Evolutionary conservation across 1,140 invertebrate species (phyloP), one percentile per base, ranked within the genome.

Genomic region (Danaus melanippus): DNA sequence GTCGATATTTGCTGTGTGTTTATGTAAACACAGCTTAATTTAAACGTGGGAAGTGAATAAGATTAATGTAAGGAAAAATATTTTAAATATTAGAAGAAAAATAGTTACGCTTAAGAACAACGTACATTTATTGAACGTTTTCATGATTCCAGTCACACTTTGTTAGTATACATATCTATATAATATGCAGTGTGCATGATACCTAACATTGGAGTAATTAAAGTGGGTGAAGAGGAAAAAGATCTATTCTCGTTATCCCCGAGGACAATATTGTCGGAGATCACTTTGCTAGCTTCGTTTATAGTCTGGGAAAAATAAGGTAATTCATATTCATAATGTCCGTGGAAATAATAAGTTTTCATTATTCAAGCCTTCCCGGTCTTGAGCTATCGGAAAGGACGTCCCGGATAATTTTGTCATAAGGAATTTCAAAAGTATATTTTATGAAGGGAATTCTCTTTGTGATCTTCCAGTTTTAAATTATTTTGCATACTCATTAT

Each of bases 251-350:
- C 64, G 66, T 67, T 71, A 74, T 70, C 51, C 53, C 40, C 15
- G 12, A 48, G 53, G 59, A 69, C 61, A 64, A 64, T 70, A 64
- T 66, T 66, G 62, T 60, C 60, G 60, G 54, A 62, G 62, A 65
- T 63, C 61, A 67, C 59, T 70, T 64, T 56, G 62, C 55, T 53
- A 43, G 60, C 53, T 45, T 58, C 58, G 59, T 60, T 67, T 71
- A 60, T 67, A 63, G 66, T 66, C 64, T 48, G 62, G 57, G 58
- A 65, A 67, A 66, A 68, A 64, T 58, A 57, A 51, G 60, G 62
- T 54, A 58, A 69, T 69, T 73, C 61, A 73, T 75, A 73, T 75
- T 73, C 64, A 75, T 73, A 66, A 71, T 69, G 59, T 58, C 62
- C 43, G 55, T 49, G 60, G 49, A 56, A 67, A 66, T 71, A 72